Conservation (phyloP, 2,888 invertebrate genomes). For the Micoletzkya japonica region DNA sequence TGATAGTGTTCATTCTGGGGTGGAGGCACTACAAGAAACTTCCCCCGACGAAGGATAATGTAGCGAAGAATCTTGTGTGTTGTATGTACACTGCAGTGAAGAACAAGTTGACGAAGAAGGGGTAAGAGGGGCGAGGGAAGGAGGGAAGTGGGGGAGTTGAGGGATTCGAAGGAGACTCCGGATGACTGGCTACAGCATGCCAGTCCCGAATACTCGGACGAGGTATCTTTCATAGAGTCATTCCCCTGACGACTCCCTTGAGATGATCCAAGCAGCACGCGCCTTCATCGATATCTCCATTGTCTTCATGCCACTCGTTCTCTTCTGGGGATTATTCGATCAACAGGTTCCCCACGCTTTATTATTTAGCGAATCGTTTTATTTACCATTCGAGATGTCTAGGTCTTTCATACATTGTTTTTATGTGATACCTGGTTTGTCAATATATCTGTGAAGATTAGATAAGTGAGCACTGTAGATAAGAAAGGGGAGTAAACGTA, state of each 20-base stretch:
- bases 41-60: slow-evolving; percentile 54
- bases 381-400: background rate
- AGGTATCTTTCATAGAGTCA: background rate
- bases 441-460: no score
- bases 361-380: background rate
- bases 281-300: slow-evolving; percentile 59
- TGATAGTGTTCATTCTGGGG: slow-evolving; percentile 58
- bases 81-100: slow-evolving; percentile 27
- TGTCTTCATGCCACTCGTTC: slow-evolving; percentile 67
- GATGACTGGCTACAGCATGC: slow-evolving; percentile 20
- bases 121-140: background rate
- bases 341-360: slow-evolving; percentile 65
- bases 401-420: no score
- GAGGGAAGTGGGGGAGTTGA: background rate
- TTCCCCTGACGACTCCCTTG: background rate
- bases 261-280: background rate
- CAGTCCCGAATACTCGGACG: slow-evolving; percentile 10
- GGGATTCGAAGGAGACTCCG: background rate
- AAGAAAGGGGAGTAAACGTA: no score
- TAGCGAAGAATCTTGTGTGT: slow-evolving; percentile 42
- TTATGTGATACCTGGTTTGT: background rate
- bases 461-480: no score
- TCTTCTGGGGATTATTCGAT: slow-evolving; percentile 69
- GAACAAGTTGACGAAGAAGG: background rate
- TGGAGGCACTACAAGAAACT: slow-evolving; percentile 51